phyloP scores from a whole-genome alignment of 2,888 invertebrate genomes.

The Hydriomena furcata region DNA sequence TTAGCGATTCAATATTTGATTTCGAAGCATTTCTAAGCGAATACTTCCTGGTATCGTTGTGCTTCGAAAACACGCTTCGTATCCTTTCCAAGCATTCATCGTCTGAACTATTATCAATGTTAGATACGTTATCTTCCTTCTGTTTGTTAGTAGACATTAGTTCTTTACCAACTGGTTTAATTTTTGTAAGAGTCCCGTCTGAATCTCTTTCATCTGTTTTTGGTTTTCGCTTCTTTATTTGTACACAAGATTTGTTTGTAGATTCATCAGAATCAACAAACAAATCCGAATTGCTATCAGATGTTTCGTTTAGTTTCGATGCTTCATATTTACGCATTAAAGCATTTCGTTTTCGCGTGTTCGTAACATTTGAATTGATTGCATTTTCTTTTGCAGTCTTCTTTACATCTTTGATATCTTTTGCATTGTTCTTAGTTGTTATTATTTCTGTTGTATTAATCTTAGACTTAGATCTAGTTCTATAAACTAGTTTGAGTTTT shows the following conservation, averaged over 20 bases:
- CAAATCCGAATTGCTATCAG: background rate
- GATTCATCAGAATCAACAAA: no score
- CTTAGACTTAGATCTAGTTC: constrained; percentile 6
- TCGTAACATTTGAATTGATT: background rate
- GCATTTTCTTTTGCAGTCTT: constrained; percentile 3
- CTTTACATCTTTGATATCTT: background rate
- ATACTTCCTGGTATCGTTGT: constrained; percentile 20
- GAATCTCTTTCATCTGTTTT: background rate
- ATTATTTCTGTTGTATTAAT: background rate
- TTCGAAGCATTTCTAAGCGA: background rate
- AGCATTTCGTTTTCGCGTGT: background rate
- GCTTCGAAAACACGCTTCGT: constrained; percentile 28
- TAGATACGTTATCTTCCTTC: constrained; percentile 39
- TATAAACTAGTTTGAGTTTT: constrained; percentile 6
- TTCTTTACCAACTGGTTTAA: background rate
- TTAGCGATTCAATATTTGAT: background rate
- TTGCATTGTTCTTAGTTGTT: background rate
- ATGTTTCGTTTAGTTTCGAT: background rate
- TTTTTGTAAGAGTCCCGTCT: background rate
- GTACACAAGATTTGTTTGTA: no score
- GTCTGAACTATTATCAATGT: constrained; percentile 28
- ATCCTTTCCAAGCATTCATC: constrained; percentile 30
- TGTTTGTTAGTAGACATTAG: constrained; percentile 59
- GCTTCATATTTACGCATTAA: background rate
- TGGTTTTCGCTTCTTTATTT: background rate